These are phyloP conservation scores for Enteromius thamalakanensis DNA, from an alignment of 2,797 vertebrate species.

Conservation along the genomic window DNA sequence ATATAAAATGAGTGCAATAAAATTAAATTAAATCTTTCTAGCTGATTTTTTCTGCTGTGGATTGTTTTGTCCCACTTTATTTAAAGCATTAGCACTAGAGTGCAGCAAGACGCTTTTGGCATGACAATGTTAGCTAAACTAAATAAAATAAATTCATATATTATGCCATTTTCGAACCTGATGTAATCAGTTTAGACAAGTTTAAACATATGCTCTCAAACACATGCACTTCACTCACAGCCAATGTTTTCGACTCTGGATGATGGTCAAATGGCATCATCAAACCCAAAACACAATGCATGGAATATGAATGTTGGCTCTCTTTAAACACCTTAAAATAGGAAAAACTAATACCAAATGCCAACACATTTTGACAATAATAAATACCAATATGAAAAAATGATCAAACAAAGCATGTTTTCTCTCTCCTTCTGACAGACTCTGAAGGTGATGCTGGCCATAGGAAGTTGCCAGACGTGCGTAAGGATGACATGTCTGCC, in stretches of 20 bases:
- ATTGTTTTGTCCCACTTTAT: neutral
- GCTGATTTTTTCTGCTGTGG: neutral
- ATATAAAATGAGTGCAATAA: too few relatives aligned
- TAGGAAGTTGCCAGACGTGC: slow-evolving; percentile 91
- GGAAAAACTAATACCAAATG: neutral
- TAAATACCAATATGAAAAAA: neutral
- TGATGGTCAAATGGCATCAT: neutral
- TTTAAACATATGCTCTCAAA: neutral
- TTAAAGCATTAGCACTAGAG: neutral
- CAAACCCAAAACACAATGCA: neutral
- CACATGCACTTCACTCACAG: neutral
- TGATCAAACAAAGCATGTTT: neutral
- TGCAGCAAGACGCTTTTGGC: neutral
- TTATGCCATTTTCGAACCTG: neutral
- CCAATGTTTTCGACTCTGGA: neutral
- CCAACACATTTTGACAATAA: neutral
- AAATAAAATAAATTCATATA: neutral
- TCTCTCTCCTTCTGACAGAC: slow-evolving; percentile 68
- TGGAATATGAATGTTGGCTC: neutral
- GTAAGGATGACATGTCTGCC: slow-evolving; percentile 96
- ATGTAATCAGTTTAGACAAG: neutral
- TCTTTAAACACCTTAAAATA: neutral
- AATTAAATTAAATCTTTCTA: too few relatives aligned
- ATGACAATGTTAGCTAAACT: neutral
- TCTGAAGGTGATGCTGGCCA: slow-evolving; percentile 86